Base-by-base conservation (phyloP, 2,888 invertebrate genomes). In the Emmelina monodactyla region DNA sequence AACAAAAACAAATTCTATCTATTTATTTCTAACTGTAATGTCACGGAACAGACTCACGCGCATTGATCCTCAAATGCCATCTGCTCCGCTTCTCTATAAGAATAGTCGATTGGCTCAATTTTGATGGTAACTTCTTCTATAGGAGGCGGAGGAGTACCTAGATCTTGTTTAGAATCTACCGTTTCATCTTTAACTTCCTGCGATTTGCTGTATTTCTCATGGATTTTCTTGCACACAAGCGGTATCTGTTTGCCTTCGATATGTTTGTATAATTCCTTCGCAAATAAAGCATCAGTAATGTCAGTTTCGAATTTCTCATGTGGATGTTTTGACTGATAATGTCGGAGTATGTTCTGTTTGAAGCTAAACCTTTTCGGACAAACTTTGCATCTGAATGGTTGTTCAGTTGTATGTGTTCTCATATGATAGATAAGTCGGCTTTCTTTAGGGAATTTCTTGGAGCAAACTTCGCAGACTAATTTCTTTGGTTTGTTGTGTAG, bases 391-490 rank as follows among this genome's bases (percentile, higher is more conserved):
- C 31, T 11, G 28, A 33, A 51, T 1, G 50, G 52, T 22, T 46
- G 45, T 11, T 50, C 50, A 6, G 14, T 22, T 9, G 22, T 7
- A 25, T 73, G 73, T 0, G 53, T 62, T 0, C 56, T 43, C 67
- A 73, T 67, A 15, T 73, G 73, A 11, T 73, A 73, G 6, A 54
- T 60, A 1, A 73, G 28, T 1, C 72, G 37, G 12, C 68, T 69
- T 16, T 70, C 70, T 12, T 59, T 53, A 0, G 72, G 72, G 9
- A 73, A 73, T 7, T 49, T 49, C 10, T 66, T 71, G 2, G 61
- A 50, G 9, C 72, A 73, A 0, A 73, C 48, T n/a, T 55, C 55
- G 14, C 72, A 73, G 0, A 56, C 58, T 0, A 69, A 37, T 2
- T 63, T 53, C 22, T 72, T 72, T 0, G 58, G 45, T 16, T 62